A percentile compares a stretch with the other conserved stretches of the same genome.
These are phyloP conservation scores for Odocoileus hemionus DNA, from an alignment of 2,113 vertebrate genomes.

Conservation along the genomic window DNA sequence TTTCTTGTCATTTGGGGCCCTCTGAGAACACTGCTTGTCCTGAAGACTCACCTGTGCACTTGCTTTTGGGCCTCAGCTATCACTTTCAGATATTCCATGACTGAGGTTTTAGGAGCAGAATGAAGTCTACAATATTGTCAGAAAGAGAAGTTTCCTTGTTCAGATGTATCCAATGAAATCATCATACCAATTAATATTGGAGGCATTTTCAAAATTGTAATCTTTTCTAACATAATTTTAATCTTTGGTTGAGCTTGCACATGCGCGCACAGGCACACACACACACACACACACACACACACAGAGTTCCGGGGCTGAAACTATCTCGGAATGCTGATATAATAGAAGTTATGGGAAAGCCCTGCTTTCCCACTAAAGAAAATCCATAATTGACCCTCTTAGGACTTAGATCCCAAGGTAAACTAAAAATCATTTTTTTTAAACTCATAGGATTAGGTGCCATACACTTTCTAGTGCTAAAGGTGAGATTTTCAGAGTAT, in stretches of 20 bases:
- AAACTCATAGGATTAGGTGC: no score
- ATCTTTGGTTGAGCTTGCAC: background rate
- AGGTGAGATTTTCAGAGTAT: background rate
- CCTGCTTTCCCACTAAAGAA: background rate
- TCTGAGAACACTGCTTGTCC: background rate
- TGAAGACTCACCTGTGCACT: background rate
- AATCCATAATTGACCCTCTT: background rate
- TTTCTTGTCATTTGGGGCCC: background rate
- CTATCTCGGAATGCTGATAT: background rate
- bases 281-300: background rate
- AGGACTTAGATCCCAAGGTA: background rate
- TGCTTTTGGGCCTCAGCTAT: background rate
- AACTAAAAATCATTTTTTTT: background rate
- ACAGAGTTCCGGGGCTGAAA: fast-evolving
- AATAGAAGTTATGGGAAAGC: background rate
- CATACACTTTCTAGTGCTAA: background rate
- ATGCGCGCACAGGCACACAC: background rate
- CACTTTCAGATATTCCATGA: background rate
- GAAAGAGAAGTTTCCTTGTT: background rate
- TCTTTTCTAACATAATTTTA: background rate
- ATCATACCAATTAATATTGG: background rate
- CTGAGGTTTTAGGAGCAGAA: background rate
- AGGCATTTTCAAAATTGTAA: background rate
- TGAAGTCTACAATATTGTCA: background rate
- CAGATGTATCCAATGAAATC: background rate